Evolutionary conservation across 2,113 vertebrate genomes (phyloP), one percentile per base, ranked within the genome.

Genomic region (Bufo bufo): DNA sequence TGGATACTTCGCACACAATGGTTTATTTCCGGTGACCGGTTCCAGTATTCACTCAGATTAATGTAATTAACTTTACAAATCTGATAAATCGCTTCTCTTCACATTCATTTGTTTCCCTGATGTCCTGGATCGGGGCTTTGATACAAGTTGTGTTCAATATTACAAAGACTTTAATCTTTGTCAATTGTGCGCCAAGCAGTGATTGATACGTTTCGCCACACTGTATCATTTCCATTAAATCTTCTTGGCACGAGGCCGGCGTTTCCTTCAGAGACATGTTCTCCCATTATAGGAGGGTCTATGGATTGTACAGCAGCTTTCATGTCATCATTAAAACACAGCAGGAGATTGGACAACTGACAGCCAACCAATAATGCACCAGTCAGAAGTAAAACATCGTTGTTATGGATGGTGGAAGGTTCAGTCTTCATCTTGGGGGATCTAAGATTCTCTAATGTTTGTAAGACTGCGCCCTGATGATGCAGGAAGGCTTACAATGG

Each of bases 21-120:
- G 13, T 74, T 45, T 33, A 16, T 74, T 72, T 52, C 8, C 45
- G 14, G 47, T 77, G 74, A 10, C 74, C 19, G 9, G 2, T 50
- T 77, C 4, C 17, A 52, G 4, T 11, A 0, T 77, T 52, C 8
- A 19, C 19, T 77, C n/a, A 16, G 83, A 85, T 85, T 74, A 71
- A 72, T 56, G 63, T 66, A 72, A 72, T 84, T 85, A 85, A 71
- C 33, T 23, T 74, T 85, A 74, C 52, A 43, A 74, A 85, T 85
- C 20, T 56, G 66, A 58, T 72, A 72, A 50, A 75, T 75, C 7
- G 4, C 12, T 0, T 72, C 33, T 45, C 69, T 72, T 45, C 72
- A 49, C 45, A 11, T 20, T 50, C 72, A 75, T 69, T 84, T 71
- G 63, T 84, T 61, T 71, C 50, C n/a, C 12, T 52, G 49, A 72